Conservation (phyloP, 2,797 vertebrate species). For the Dallia pectoralis region DNA sequence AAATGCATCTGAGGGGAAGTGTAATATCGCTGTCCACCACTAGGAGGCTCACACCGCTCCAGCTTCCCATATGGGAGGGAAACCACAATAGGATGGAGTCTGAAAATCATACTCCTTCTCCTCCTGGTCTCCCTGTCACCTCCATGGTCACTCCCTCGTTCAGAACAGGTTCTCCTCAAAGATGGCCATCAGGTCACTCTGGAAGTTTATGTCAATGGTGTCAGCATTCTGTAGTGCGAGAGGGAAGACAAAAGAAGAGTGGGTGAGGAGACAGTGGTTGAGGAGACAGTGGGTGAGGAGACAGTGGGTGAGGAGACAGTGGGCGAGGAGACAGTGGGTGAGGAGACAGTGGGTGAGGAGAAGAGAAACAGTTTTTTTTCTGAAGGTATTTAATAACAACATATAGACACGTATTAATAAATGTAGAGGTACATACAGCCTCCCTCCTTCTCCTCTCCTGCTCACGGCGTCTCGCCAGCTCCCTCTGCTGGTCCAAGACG, state of each 20-base stretch:
- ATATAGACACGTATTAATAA: too few species aligned
- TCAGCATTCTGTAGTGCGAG: slow-evolving; percentile 79
- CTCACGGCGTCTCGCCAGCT: slow-evolving; percentile 84
- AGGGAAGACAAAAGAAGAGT: too few species aligned
- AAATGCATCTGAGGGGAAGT: slow-evolving; percentile 39
- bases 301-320: not conserved
- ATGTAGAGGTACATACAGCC: slow-evolving; percentile 66
- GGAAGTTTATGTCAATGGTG: slow-evolving; percentile 94
- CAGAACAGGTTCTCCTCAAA: slow-evolving; percentile 94
- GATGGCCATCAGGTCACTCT: slow-evolving; percentile 93
- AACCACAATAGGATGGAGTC: slow-evolving; percentile 39
- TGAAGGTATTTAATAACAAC: too few species aligned
- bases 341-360: not conserved
- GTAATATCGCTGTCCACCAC: not conserved
- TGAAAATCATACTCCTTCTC: slow-evolving; percentile 8
- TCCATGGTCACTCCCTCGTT: slow-evolving; percentile 39
- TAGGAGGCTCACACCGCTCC: slow-evolving; percentile 28
- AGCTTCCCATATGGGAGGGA: slow-evolving; percentile 40
- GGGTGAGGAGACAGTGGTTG: too few species aligned
- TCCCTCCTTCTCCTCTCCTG: slow-evolving; percentile 88
- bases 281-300: too few species aligned
- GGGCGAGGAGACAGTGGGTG: not conserved
- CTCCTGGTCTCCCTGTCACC: slow-evolving; percentile 7
- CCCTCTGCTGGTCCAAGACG: slow-evolving; percentile 86
- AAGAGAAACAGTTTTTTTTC: too few species aligned